Percentiles rank a stretch among this genome's conserved stretches.
Evolutionary conservation across 2,888 invertebrate species (phyloP).

Genomic region (Parnassius smintheus): DNA sequence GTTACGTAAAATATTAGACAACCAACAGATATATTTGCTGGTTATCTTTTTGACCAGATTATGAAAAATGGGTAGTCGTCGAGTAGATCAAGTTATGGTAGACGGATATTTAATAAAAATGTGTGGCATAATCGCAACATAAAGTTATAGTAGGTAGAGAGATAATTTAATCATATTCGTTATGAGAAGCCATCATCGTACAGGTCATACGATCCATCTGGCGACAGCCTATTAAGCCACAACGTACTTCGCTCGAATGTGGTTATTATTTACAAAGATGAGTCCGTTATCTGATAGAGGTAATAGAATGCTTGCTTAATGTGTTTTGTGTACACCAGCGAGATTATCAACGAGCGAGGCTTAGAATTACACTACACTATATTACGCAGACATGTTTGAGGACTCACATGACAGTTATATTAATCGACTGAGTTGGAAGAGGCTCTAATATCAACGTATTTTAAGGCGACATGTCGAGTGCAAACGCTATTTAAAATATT

Average conservation of each 20-base stretch:
- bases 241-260: slow-evolving; percentile 14
- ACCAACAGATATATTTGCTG: slow-evolving; percentile 16
- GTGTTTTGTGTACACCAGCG: slow-evolving; percentile 21
- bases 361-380: slow-evolving; percentile 15
- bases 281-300: slow-evolving; percentile 26
- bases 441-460: slow-evolving; percentile 10
- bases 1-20: slow-evolving; percentile 27
- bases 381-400: slow-evolving; percentile 3
- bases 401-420: slow-evolving; percentile 22
- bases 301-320: slow-evolving; percentile 28
- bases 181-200: slow-evolving; percentile 6
- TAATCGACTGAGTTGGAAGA: slow-evolving; percentile 8
- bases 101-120: background rate
- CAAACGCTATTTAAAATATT: slow-evolving; percentile 18
- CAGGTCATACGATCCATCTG: slow-evolving; percentile 13
- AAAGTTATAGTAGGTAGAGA: slow-evolving; percentile 10
- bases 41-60: slow-evolving; percentile 21
- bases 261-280: slow-evolving; percentile 24
- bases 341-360: slow-evolving; percentile 19
- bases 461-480: slow-evolving; percentile 17
- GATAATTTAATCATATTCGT: slow-evolving; percentile 7
- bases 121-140: slow-evolving; percentile 17
- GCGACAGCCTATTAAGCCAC: slow-evolving; percentile 18
- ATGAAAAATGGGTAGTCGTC: slow-evolving; percentile 25
- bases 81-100: slow-evolving; percentile 9